Percentiles rank a stretch among this genome's conserved stretches.
phyloP scores from a whole-genome alignment of 2,113 vertebrate genomes.

The Eptatretus burgeri region DNA sequence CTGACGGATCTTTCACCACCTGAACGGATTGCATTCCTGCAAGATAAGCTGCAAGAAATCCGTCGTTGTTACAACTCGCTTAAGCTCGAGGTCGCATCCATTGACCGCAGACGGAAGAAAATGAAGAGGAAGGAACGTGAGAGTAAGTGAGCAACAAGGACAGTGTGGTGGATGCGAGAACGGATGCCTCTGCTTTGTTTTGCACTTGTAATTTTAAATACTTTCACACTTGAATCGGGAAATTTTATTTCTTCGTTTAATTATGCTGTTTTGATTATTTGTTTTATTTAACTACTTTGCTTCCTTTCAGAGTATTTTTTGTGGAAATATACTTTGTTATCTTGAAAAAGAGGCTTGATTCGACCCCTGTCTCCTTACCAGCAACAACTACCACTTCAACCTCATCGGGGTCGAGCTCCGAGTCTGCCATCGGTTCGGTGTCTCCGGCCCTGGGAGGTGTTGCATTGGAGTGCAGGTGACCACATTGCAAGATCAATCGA shows the following conservation, averaged over 20 bases:
- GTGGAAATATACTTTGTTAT: too few relatives aligned
- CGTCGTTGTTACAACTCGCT: conserved; percentile 85
- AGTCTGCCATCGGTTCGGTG: conserved; percentile 43
- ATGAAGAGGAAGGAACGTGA: conserved; percentile 97
- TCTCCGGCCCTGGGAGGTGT: conserved; percentile 76
- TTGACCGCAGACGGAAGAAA: conserved; percentile 67
- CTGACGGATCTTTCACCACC: conserved; percentile 63
- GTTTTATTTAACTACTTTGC: too few relatives aligned
- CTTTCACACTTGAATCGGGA: too few relatives aligned
- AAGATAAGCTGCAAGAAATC: conserved; percentile 94
- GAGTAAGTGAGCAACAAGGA: conserved; percentile 22
- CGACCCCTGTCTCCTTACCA: conserved; percentile 22
- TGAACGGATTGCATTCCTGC: conserved; percentile 72
- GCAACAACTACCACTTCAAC: conserved; percentile 75
- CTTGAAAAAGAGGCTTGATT: too few relatives aligned
- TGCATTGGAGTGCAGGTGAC: conserved; percentile 97
- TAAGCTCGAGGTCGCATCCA: conserved; percentile 93
- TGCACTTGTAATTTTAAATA: too few relatives aligned
- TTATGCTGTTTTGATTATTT: too few relatives aligned
- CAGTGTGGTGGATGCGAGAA: too few relatives aligned
- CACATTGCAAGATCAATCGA: conserved; percentile 8
- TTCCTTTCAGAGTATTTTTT: too few relatives aligned
- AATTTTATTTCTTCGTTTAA: too few relatives aligned
- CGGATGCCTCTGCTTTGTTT: too few relatives aligned
- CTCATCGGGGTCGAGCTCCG: conserved; percentile 74